Base-by-base conservation (phyloP, 2,888 invertebrate genomes). In the Apeira syringaria region DNA sequence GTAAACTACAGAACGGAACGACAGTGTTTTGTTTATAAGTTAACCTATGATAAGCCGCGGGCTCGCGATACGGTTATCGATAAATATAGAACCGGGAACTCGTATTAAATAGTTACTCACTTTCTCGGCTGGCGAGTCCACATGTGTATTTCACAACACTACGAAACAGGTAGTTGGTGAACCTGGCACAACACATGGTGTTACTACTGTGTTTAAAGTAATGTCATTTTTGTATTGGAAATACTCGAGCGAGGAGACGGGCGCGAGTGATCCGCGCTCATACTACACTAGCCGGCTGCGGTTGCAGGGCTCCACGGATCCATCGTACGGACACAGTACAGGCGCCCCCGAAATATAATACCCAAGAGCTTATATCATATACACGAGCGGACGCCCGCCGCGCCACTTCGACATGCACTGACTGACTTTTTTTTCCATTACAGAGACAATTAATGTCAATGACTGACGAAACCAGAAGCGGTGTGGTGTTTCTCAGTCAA, bases 81-180 rank as follows among this genome's bases (percentile, higher is more conserved):
- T 67, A 69, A 64, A 59, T 66, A 61, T 70, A 70, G 65, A 58
- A 60, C 47, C 55, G 60, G 63, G 61, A 68, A 55, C 58, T 47
- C 24, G 40, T 36, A 28, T 27, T 28, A 41, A 31, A 35, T 36
- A 18, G 31, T 24, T 46, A 88, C 88, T 89, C 71, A 89, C 88
- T 88, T 80, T 87, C 82, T 64, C 79, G 78, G 71, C 82, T 80
- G 62, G 81, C 79, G 48, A 84, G 73, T 64, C 88, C 88, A 77
- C 86, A 85, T 81, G 88, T 87, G 74, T 88, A 88, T 63, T 82
- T 87, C 67, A 87, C 82, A 53, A 89, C 79, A 74, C 87, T 87
- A 66, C 85, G 78, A 58, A 85, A 85, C 68, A 88, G 69, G 68
- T 87, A 85, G 68, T 80, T 80, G 59, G 74, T 79, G 51, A 81